Percentiles rank a stretch among this genome's conserved stretches.
Conservation (phyloP, 2,113 vertebrate species). For the Ptilonorhynchus violaceus region DNA sequence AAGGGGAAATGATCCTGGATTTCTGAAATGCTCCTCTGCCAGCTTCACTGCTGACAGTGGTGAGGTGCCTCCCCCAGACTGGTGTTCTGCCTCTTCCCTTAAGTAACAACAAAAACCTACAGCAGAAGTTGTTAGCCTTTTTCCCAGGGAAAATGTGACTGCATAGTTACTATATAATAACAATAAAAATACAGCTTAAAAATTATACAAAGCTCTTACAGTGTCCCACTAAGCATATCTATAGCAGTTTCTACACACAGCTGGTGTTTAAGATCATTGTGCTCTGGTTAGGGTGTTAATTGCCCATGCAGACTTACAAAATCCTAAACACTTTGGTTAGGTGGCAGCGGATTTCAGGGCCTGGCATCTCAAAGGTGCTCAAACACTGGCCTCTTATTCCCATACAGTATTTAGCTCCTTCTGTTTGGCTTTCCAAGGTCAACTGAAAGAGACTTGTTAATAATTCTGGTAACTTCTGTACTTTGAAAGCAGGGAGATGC, state of each 20-base stretch:
- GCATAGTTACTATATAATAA: background rate
- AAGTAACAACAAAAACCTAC: background rate
- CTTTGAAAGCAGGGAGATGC: background rate
- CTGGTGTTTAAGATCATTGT: background rate
- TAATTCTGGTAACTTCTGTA: background rate
- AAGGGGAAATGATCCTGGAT: background rate
- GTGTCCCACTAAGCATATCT: background rate
- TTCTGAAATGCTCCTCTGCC: background rate
- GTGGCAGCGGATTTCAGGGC: background rate
- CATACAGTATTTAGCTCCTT: background rate
- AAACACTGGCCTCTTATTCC: background rate
- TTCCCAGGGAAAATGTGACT: background rate
- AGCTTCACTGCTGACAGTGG: background rate
- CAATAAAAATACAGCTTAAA: background rate
- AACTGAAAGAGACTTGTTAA: background rate
- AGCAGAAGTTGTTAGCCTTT: background rate
- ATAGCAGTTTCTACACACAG: background rate
- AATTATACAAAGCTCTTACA: background rate
- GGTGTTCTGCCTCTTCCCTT: background rate
- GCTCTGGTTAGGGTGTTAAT: background rate
- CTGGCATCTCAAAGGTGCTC: background rate
- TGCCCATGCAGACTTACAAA: background rate
- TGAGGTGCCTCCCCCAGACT: background rate
- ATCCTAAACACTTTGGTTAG: background rate
- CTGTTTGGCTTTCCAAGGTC: background rate